Base-by-base conservation (phyloP, 2,113 vertebrate species). In the Pipra filicauda region DNA sequence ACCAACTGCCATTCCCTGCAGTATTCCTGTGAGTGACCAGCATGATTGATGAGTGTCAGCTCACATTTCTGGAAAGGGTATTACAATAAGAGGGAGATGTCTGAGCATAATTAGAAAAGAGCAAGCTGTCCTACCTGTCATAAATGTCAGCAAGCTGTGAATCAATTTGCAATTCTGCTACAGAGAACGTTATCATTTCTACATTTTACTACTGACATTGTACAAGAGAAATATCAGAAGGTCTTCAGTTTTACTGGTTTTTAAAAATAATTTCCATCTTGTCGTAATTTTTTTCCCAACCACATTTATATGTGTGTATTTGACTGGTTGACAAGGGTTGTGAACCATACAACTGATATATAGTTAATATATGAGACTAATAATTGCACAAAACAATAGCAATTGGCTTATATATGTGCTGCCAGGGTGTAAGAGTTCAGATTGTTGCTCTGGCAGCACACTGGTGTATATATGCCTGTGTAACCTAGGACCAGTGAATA, bases 131-230 rank as follows among this genome's bases (percentile, higher is more conserved):
- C 74, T 76, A 70, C 69, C 80, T 89, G 92, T 59, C 81, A 93
- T 23, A 89, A 91, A 82, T 44, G 71, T 52, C 93, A 95, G 88
- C 74, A 71, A 88, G 81, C 70, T 75, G 72, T 39, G 78, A 83
- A 91, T 44, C 74, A 82, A 22, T 91, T 71, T 88, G 67, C 78
- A 72, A 7, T 79, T 90, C 44, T 85, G 77, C 77, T 41, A 4
- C 22, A 52, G 41, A 73, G n/a, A 84, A 66, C 17, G n/a, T 79
- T 37, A 66, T 43, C 27, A 37, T 37, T 54, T 88, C 26, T 76
- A 52, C 37, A n/a, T 76, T 75, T 71, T 69, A 55, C 74, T 79
- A 30, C 46, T 65, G 46, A 66, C 64, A 70, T 13, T 54, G 28
- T 43, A 82, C 46, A 71, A 76, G 49, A 49, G 28, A 90, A 41